Conservation (phyloP, 2,888 invertebrate genomes). For the Polydesmus complanatus region DNA sequence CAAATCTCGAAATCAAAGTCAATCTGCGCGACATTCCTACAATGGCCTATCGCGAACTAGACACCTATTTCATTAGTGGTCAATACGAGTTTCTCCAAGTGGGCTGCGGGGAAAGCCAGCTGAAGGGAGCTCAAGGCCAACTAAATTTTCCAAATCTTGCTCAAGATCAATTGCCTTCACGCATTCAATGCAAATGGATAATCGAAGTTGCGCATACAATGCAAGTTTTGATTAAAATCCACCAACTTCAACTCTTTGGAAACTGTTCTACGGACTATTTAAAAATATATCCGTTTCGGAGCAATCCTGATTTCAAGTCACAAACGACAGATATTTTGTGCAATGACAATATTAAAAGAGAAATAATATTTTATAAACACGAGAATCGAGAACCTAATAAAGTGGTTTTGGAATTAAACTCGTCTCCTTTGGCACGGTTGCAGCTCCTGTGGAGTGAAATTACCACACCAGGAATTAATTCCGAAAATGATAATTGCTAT, state of each 20-base stretch:
- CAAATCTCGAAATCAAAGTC: slow-evolving; percentile 9
- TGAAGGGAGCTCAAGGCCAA: slow-evolving; percentile 12
- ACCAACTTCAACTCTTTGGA: slow-evolving; percentile 7
- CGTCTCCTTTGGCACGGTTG: slow-evolving; percentile 10
- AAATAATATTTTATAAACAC: slow-evolving; percentile 41
- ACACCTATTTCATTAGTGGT: slow-evolving; percentile 15
- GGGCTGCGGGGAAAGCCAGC: slow-evolving; percentile 16
- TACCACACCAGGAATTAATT: not conserved
- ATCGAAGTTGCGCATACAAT: slow-evolving; percentile 3
- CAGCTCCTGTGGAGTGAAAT: slow-evolving; percentile 18
- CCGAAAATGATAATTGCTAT: slow-evolving; percentile 19
- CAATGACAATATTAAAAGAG: slow-evolving; percentile 42
- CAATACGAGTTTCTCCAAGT: slow-evolving; percentile 18
- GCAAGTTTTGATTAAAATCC: slow-evolving; percentile 16
- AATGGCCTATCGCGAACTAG: slow-evolving; percentile 14
- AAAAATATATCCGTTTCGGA: not conserved
- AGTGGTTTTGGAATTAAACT: slow-evolving; percentile 11
- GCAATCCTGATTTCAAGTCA: not conserved
- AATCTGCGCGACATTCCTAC: slow-evolving; percentile 13
- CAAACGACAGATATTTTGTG: slow-evolving; percentile 47
- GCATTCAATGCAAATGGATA: slow-evolving; percentile 17
- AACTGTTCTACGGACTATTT: slow-evolving; percentile 12
- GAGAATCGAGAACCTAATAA: slow-evolving; percentile 6
- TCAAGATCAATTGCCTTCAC: not conserved
- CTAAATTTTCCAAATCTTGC: slow-evolving; percentile 11